Evolutionary conservation across 2,113 vertebrate species (phyloP), one percentile per base, ranked within the genome.

Genomic region (Pimephales promelas): DNA sequence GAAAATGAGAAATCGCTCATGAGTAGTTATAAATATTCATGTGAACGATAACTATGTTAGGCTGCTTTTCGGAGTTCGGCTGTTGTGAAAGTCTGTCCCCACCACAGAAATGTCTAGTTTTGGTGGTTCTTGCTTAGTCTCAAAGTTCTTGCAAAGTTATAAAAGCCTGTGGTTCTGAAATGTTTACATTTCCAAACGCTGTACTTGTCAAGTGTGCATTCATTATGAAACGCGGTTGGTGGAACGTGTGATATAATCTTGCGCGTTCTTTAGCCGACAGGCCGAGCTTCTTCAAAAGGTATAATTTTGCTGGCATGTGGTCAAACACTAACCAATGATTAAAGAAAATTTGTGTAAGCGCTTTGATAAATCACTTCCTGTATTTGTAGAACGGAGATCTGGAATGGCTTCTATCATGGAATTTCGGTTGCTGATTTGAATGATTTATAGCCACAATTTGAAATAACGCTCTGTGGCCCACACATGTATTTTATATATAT

Each of bases 11-110:
- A 87, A 87, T 91, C 87, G 85, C 83, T 87, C 90, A 91, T 92
- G 90, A 92, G 88, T 89, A 76, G 36, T 79, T 86, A 90, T 87
- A 64, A 86, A 89, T 89, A 88, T 89, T 90, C 86, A 87, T 86
- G 45, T 61, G 87, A 87, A 88, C 86, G 86, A 20, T 85, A 84
- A 90, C 79, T 66, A 78, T n/a, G 61, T 59, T 85, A 75, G 88
- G 89, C 91, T 89, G 88, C 92, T 90, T 90, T 81, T 82, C 86
- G 84, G 87, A 84, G 56, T 88, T 89, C 86, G 43, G 73, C 66
- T 62, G 77, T 72, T 59, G 43, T 81, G 79, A 81, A 16, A 70
- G 8, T 68, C 79, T 70, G 31, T 81, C 26, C 18, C 45, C 61
- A 5, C 76, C 76, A 45, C 24, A 31, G 76, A 79, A 62, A 59